A percentile compares a stretch with the other conserved stretches of the same genome.
Evolutionary conservation across 2,113 vertebrate genomes (phyloP).

Genomic region (Seriola rivoliana): DNA sequence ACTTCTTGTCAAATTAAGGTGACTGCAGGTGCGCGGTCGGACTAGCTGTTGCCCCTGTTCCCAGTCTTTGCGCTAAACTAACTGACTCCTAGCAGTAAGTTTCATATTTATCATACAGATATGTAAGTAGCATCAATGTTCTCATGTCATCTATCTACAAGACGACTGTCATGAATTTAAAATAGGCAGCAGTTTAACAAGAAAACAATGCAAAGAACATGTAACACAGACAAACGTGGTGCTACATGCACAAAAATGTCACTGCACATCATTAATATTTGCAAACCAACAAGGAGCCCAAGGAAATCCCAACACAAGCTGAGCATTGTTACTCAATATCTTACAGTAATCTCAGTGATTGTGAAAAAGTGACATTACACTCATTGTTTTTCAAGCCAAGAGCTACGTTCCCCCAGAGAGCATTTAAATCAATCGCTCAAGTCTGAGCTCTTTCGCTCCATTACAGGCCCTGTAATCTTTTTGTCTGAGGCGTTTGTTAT

Average conservation of each 20-base stretch:
- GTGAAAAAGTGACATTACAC: conserved; percentile 2
- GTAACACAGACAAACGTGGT: neutral
- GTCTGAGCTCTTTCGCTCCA: conserved; percentile 26
- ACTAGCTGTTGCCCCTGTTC: too few relatives aligned
- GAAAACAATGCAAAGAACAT: neutral
- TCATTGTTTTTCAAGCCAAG: conserved; percentile 3
- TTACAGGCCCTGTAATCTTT: conserved; percentile 36
- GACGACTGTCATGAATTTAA: neutral
- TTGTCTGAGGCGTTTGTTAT: conserved; percentile 41
- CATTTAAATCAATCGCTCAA: conserved; percentile 19
- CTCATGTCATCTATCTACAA: too few relatives aligned
- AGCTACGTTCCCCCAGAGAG: conserved; percentile 7
- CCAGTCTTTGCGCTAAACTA: too few relatives aligned
- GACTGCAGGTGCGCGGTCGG: too few relatives aligned
- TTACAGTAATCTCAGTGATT: conserved; percentile 26
- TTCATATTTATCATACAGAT: too few relatives aligned
- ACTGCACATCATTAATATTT: conserved; percentile 6
- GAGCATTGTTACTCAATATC: conserved; percentile 19
- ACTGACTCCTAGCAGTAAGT: too few relatives aligned
- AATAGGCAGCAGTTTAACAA: neutral
- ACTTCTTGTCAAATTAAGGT: too few relatives aligned
- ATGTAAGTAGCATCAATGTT: neutral
- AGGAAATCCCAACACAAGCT: neutral
- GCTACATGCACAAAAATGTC: neutral
- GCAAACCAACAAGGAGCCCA: conserved; percentile 4